Conservation (phyloP, 2,888 invertebrate genomes). For the Temnothorax rugatulus region DNA sequence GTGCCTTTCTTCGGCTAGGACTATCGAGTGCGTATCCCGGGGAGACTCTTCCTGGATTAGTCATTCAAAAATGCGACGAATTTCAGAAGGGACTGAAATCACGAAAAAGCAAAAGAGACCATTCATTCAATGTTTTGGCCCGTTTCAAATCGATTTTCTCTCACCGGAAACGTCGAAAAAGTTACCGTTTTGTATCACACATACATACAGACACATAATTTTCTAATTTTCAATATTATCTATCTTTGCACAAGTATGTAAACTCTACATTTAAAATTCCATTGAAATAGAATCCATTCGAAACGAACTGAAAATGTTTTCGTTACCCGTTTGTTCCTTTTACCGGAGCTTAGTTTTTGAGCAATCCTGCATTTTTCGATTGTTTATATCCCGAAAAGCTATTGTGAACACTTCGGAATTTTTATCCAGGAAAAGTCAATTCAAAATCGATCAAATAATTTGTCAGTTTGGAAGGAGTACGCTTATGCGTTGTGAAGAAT, state of each 20-base stretch:
- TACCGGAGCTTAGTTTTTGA: neutral
- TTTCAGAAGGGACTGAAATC: neutral
- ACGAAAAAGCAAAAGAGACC: neutral
- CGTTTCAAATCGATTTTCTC: neutral
- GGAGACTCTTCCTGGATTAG: slow-evolving; percentile 7
- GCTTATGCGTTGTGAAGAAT: neutral
- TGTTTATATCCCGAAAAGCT: neutral
- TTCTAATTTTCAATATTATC: neutral
- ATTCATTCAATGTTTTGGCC: neutral
- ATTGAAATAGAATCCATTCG: neutral
- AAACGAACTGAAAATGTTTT: neutral
- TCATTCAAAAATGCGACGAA: slow-evolving; percentile 1
- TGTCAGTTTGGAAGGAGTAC: neutral
- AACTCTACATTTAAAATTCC: neutral
- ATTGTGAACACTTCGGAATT: neutral
- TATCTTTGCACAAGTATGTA: neutral
- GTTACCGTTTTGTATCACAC: neutral
- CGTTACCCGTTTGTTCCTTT: neutral
- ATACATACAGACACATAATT: neutral
- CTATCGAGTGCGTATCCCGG: slow-evolving; percentile 8
- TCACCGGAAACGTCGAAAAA: neutral
- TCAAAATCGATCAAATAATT: neutral
- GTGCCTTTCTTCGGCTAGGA: slow-evolving; percentile 37
- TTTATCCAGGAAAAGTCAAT: neutral
- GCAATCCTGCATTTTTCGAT: neutral